Evolutionary conservation across 1,140 invertebrate species (phyloP), one percentile per base, ranked within the genome.

Genomic region (Rhagoletis zephyria): DNA sequence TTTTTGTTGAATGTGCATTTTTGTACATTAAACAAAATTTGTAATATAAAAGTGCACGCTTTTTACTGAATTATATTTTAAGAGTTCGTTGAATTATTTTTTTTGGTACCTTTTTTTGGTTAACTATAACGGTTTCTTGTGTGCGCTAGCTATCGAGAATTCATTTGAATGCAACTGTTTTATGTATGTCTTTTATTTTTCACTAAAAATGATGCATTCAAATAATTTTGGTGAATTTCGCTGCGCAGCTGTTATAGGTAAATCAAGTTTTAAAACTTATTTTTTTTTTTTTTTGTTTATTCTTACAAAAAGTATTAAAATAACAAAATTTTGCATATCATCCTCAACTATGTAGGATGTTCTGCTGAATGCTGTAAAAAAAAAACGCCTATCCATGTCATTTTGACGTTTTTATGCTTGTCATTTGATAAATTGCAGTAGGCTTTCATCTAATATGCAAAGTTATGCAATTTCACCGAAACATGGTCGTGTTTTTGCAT

Each of bases 381-480:
- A n/a, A 14, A 70, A 48, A n/a, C 10, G 4, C 2, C 19, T 81
- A 14, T n/a, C 45, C 74, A 81, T 56, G 51, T 16, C 74, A 56
- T 9, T 81, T 81, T 56, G 74, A 56, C 74, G 74, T 81, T 81
- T 81, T 81, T 81, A 12, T 81, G 48, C 74, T 74, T 74, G 74
- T 30, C 74, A 56, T 81, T 81, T 81, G 74, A 81, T 81, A 81
- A 81, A 81, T 81, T 81, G 74, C 45, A 81, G 48, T 14, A n/a
- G 74, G 9, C 16, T 4, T 56, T 56, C 51, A 81, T 81, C 48
- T 81, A 56, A 81, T 81, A 81, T 81, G 74, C 74, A 81, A 81
- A 81, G 56, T 81, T 81, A 81, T 81, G 74, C 74, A 81, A 81
- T 81, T 81, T 81, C 48, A 56, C 48, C 56, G 48, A 81, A 81